A percentile compares a stretch with the other conserved stretches of the same genome.
phyloP scores from a whole-genome alignment of 2,797 vertebrate species.

The Trachurus trachurus region DNA sequence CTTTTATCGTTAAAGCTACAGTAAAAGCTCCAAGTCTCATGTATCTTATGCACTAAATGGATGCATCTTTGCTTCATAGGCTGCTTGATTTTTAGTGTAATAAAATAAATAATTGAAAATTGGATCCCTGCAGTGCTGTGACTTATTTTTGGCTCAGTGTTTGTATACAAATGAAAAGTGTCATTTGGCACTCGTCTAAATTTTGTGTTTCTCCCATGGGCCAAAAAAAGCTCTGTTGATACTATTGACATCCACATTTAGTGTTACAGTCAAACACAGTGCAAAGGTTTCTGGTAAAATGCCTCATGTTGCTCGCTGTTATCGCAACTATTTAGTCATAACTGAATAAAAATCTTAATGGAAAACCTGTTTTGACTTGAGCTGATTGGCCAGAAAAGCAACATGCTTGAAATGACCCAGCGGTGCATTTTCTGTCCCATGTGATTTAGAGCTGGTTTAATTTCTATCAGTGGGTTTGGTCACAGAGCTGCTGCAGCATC shows the following conservation, averaged over 20 bases:
- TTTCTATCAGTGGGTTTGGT: slow-evolving; percentile 11
- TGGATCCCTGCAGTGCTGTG: no score
- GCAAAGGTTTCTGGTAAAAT: not conserved
- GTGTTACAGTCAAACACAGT: not conserved
- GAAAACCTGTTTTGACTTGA: not conserved
- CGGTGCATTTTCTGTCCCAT: not conserved
- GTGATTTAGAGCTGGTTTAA: slow-evolving; percentile 19
- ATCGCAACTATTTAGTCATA: not conserved
- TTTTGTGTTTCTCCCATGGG: not conserved
- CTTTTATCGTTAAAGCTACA: no score
- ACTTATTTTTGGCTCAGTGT: no score
- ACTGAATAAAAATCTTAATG: not conserved
- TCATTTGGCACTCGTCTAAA: not conserved
- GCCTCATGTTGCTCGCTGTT: not conserved
- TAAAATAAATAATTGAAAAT: no score
- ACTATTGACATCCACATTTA: not conserved
- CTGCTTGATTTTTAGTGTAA: no score
- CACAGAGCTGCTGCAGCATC: not conserved
- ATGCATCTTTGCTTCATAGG: no score
- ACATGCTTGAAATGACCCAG: not conserved
- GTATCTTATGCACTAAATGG: no score
- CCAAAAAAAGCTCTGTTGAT: not conserved
- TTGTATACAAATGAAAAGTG: not conserved
- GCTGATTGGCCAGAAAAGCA: not conserved
- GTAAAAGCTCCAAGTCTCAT: no score